Percentiles rank a stretch among this genome's conserved stretches.
phyloP scores from a whole-genome alignment of 2,113 vertebrate genomes.

The Hyperoodon ampullatus region DNA sequence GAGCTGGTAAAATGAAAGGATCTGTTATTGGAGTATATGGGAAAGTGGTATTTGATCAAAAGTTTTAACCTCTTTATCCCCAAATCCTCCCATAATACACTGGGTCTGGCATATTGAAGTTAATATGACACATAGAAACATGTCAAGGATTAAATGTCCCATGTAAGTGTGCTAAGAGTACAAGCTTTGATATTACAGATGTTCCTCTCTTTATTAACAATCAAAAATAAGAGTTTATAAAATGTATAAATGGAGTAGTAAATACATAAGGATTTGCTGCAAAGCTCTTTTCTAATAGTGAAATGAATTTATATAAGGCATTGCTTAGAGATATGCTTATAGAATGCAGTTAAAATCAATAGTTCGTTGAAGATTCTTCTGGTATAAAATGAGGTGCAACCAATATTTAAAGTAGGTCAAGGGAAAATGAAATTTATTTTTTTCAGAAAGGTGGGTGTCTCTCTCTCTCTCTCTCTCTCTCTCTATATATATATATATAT shows the following conservation, averaged over 20 bases:
- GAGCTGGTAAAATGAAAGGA: not conserved
- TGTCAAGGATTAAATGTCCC: not conserved
- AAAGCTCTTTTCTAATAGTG: not conserved
- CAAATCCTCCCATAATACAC: not conserved
- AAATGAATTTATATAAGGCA: not conserved
- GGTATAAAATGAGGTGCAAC: not conserved
- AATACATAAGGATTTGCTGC: not conserved
- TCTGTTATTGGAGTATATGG: not conserved
- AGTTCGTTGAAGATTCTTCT: not conserved
- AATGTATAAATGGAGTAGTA: not conserved
- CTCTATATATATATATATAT: no score
- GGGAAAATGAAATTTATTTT: not conserved
- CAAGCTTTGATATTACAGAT: not conserved
- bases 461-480: fast-evolving
- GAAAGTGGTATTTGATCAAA: not conserved
- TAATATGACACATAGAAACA: not conserved
- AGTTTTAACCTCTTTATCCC: not conserved
- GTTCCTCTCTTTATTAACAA: no score
- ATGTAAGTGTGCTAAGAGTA: not conserved
- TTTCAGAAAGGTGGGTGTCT: not conserved
- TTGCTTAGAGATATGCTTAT: not conserved
- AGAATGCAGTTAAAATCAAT: not conserved
- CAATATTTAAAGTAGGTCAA: not conserved
- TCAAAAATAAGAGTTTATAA: not conserved
- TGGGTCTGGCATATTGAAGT: not conserved